These are phyloP conservation scores for Arenicola marina DNA, from an alignment of 2,888 invertebrate genomes.

Conservation along the genomic window DNA sequence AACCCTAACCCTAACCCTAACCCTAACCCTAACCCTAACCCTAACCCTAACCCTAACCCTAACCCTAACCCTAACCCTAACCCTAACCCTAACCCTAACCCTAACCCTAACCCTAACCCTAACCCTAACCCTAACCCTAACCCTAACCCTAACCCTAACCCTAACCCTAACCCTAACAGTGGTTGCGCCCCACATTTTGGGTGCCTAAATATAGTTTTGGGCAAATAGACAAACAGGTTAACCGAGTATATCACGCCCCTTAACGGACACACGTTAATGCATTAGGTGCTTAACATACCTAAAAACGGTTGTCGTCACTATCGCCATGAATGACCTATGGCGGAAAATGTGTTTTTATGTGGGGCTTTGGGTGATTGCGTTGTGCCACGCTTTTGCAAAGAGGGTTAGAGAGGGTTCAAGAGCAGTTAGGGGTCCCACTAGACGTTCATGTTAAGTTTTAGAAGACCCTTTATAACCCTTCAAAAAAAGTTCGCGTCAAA, in stretches of 20 bases:
- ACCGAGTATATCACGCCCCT: no score
- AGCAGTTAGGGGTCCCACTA: no score
- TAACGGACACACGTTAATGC: no score
- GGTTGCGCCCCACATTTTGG: neutral
- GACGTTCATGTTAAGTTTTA: no score
- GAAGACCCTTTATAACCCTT: no score
- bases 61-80: constrained; percentile 36
- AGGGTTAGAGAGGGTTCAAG: no score
- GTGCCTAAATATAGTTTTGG: neutral
- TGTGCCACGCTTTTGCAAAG: no score
- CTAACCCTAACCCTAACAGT: constrained; percentile 15
- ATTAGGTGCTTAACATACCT: no score
- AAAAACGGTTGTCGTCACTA: neutral
- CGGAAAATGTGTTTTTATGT: neutral
- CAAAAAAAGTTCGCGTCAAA: no score
- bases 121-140: constrained; percentile 29
- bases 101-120: constrained; percentile 29
- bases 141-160: constrained; percentile 22
- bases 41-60: constrained; percentile 35
- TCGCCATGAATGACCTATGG: neutral
- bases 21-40: constrained; percentile 24
- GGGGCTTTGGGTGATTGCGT: no score
- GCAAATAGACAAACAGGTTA: no score
- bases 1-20: constrained; percentile 24
- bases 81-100: constrained; percentile 29